phyloP scores from a whole-genome alignment of 1,140 invertebrate genomes.

The Belonocnema kinseyi region DNA sequence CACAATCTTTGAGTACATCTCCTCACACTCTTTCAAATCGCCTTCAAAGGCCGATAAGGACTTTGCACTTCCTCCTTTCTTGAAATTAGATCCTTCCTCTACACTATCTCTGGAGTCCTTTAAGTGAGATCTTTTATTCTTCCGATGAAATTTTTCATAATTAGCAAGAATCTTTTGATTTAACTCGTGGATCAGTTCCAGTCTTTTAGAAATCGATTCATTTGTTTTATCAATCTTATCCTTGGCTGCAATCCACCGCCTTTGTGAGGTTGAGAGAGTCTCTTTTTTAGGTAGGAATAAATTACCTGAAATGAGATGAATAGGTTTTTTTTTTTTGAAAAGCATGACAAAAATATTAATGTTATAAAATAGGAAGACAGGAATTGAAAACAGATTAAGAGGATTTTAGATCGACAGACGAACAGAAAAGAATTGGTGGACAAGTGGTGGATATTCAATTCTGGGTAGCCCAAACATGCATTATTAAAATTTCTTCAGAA shows the following conservation, averaged over 20 bases:
- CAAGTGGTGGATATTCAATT: no score
- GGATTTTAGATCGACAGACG: no score
- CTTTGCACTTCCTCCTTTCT: slow-evolving; percentile 25
- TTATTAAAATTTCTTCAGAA: no score
- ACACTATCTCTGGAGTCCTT: slow-evolving; percentile 37
- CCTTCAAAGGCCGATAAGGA: background rate
- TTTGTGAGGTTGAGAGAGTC: slow-evolving; percentile 39
- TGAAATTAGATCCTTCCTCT: background rate
- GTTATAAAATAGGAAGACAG: no score
- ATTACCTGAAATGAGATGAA: no score
- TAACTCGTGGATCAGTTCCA: slow-evolving; percentile 69
- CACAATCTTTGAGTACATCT: slow-evolving; percentile 45
- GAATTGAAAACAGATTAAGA: no score
- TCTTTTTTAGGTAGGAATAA: background rate
- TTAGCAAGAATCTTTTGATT: slow-evolving; percentile 71
- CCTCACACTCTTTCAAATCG: background rate
- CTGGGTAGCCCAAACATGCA: no score
- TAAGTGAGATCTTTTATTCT: slow-evolving; percentile 51
- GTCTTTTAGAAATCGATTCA: slow-evolving; percentile 68
- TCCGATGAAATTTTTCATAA: slow-evolving; percentile 68
- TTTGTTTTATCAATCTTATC: slow-evolving; percentile 65
- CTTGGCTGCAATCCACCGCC: slow-evolving; percentile 59
- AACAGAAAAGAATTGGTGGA: no score
- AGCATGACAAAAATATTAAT: no score
- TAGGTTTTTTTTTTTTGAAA: no score